Percentiles rank a stretch among this genome's conserved stretches.
Evolutionary conservation across 2,113 vertebrate species (phyloP).

Genomic region (Leptodactylus fuscus): DNA sequence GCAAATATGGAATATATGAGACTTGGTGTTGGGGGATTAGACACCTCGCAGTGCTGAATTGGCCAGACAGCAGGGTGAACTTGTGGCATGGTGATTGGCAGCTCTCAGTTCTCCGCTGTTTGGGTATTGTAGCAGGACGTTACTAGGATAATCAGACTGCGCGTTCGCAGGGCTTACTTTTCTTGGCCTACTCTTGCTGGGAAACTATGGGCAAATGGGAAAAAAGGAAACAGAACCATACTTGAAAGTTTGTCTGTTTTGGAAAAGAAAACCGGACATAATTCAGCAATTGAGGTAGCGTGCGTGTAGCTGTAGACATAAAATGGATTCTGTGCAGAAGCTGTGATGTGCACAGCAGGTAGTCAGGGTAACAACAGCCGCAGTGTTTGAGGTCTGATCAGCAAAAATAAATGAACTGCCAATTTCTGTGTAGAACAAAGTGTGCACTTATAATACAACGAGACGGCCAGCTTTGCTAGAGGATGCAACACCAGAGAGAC

Average conservation of each 20-base stretch:
- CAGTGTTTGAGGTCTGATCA: conserved; percentile 38
- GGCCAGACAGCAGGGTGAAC: conserved; percentile 8
- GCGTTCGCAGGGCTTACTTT: conserved; percentile 27
- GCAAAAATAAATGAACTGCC: conserved; percentile 39
- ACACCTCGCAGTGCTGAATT: conserved; percentile 7
- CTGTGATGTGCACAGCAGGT: conserved; percentile 44
- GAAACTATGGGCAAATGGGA: conserved; percentile 41
- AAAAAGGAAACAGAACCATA: conserved; percentile 48
- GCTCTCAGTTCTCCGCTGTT: conserved; percentile 38
- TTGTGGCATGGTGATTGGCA: conserved; percentile 21
- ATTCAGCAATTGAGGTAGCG: conserved; percentile 27
- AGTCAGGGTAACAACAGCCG: conserved; percentile 32
- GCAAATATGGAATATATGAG: not conserved
- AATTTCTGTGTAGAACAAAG: conserved; percentile 30
- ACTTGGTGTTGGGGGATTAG: not conserved
- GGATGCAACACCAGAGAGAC: not conserved
- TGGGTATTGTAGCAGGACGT: conserved; percentile 40
- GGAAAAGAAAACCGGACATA: conserved; percentile 39
- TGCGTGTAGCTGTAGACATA: conserved; percentile 29
- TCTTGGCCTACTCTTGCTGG: conserved; percentile 39
- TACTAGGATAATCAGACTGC: conserved; percentile 42
- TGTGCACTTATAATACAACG: conserved; percentile 13
- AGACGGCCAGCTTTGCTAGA: not conserved
- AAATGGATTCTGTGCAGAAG: conserved; percentile 32
- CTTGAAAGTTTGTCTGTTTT: conserved; percentile 49